Evolutionary conservation across 2,113 vertebrate species (phyloP).

Genomic region (Vicugna pacos): DNA sequence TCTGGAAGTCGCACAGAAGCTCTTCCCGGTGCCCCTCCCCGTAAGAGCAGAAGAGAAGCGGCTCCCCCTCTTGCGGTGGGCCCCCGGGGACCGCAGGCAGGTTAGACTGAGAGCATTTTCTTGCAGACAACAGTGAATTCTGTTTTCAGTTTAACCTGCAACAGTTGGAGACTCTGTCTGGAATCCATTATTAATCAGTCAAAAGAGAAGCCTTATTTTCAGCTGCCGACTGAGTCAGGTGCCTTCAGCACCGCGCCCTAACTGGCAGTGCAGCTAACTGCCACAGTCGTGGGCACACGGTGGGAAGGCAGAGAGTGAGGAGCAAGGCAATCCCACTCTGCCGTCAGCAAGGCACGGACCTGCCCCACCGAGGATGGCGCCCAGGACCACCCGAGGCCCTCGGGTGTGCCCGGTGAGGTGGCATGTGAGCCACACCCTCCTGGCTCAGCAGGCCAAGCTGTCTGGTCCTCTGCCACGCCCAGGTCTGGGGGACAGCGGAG

Average conservation of each 20-base stretch:
- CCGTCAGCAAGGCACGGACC: no score
- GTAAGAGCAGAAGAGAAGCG: background rate
- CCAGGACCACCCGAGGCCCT: no score
- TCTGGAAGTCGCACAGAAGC: background rate
- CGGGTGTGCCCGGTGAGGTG: background rate
- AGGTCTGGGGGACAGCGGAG: background rate
- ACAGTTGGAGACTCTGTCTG: background rate
- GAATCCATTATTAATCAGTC: slow-evolving; percentile 50
- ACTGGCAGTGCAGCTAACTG: slow-evolving; percentile 74
- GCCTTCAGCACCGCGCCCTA: slow-evolving; percentile 48
- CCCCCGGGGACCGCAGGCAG: background rate
- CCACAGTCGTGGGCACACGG: background rate
- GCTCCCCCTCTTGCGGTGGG: background rate
- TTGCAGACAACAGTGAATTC: background rate
- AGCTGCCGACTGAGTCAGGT: slow-evolving; percentile 41
- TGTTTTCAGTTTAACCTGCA: slow-evolving; percentile 28
- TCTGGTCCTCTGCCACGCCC: background rate
- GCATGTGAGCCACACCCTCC: background rate
- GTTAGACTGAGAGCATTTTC: background rate
- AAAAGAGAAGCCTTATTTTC: slow-evolving; percentile 69
- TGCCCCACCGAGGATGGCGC: no score
- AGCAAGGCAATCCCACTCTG: no score
- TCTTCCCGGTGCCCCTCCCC: background rate
- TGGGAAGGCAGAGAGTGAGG: no score
- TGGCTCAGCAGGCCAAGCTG: background rate